A percentile compares a stretch with the other conserved stretches of the same genome.
Evolutionary conservation across 1,140 invertebrate species (phyloP).

Genomic region (Armadillidium nasatum): DNA sequence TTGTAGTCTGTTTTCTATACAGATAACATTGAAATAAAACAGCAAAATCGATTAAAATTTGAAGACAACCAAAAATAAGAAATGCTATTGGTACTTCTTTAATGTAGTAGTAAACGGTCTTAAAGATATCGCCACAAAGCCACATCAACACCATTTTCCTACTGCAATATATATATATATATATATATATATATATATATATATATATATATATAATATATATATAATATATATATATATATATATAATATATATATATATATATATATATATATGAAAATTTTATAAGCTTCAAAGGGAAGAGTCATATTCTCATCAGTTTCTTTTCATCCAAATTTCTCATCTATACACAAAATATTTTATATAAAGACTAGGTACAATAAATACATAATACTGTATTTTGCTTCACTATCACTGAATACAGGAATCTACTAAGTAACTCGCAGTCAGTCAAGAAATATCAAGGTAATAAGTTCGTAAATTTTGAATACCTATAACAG

Average conservation of each 20-base stretch:
- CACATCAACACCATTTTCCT: conserved; percentile 91
- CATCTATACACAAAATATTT: too few species aligned
- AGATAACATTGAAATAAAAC: conserved; percentile 73
- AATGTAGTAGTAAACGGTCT: conserved; percentile 91
- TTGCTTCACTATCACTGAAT: too few species aligned
- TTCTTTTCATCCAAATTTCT: too few species aligned
- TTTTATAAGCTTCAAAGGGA: too few species aligned
- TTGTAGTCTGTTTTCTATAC: conserved; percentile 49
- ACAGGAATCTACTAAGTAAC: too few species aligned
- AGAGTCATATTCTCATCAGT: too few species aligned
- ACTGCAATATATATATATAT: conserved; percentile 48
- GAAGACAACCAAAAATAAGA: conserved; percentile 87
- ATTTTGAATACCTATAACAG: too few species aligned
- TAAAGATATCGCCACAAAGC: conserved; percentile 88
- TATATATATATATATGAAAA: too few species aligned
- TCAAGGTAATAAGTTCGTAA: too few species aligned
- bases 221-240: not conserved
- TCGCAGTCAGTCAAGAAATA: too few species aligned
- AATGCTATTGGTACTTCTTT: conserved; percentile 89
- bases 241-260: not conserved
- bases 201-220: conserved; percentile 7
- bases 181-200: conserved; percentile 16
- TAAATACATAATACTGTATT: too few species aligned
- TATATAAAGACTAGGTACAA: too few species aligned
- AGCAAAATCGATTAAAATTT: conserved; percentile 77